Percentiles rank a stretch among this genome's conserved stretches.
These are phyloP conservation scores for Poicephalus meyeri DNA, from an alignment of 2,113 vertebrate species.

Conservation along the genomic window DNA sequence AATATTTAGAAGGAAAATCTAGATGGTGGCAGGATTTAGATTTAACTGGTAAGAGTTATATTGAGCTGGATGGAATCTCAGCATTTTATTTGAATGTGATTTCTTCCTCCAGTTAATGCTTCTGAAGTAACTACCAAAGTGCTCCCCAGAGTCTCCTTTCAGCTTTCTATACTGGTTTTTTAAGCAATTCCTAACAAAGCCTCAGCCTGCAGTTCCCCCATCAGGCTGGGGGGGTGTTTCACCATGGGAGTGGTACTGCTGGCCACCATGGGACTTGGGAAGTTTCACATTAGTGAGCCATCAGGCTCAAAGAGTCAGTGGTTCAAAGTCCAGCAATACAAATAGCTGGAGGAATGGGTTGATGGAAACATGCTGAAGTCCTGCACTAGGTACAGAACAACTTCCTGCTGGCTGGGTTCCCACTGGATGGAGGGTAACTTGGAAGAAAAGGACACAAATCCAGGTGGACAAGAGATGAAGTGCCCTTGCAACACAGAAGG, in stretches of 20 bases:
- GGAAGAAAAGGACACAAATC: background rate
- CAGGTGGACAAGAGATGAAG: background rate
- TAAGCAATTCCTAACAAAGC: background rate
- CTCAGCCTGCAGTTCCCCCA: background rate
- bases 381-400: background rate
- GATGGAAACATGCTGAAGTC: background rate
- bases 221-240: background rate
- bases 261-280: background rate
- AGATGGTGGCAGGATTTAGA: background rate
- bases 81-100: background rate
- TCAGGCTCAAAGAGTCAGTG: background rate
- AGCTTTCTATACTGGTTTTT: background rate
- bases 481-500: background rate
- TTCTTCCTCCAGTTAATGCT: background rate
- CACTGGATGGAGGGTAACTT: background rate
- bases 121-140: background rate
- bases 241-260: fast-evolving
- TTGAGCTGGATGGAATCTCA: background rate
- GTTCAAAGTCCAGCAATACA: background rate
- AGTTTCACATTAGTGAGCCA: fast-evolving
- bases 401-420: background rate
- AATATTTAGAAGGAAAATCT: background rate
- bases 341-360: background rate
- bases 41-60: background rate
- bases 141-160: background rate